Evolutionary conservation across 2,797 vertebrate genomes (phyloP), one percentile per base, ranked within the genome.

Genomic region (Delichon dasypus): DNA sequence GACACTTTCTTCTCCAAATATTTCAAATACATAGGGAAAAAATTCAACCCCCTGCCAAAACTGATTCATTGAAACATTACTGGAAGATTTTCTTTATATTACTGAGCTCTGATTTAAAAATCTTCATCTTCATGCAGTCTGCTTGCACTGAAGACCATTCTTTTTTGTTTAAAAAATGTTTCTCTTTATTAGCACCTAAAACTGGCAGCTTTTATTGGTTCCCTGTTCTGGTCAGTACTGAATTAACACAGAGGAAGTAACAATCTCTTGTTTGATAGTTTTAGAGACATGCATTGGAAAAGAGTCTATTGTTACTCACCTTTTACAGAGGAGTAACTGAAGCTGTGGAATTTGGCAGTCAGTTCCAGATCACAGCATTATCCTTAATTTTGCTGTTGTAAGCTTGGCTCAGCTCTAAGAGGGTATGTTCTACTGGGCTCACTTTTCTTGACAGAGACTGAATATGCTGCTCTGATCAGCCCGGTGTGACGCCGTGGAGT

Each of bases 1-100:
- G 55, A 88, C 19, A 13, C 71, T 89, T 88, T 75, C 67, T 94
- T 91, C 40, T 94, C 64, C 83, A 92, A 79, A 90, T 57, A 48
- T 66, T 94, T 65, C 48, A 84, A 66, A 75, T 76, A 60, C 27
- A 58, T 51, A 32, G 40, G 51, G 22, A 38, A 55, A 75, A 47
- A 88, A 36, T 12, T 30, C 53, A 72, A 74, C 27, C 17, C 16
- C 10, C 15, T 65, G 44, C 57, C 85, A 88, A 75, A 91, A 84
- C 13, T 13, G 40, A 78, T 93, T 88, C 6, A 65, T 48, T 91
- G 88, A 82, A 90, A 62, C 2, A 1, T 75, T 75, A 48, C 36
- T 90, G 67, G 77, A 89, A 61, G 19, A 57, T 65, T 79, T 53
- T 83, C 36, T 80, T 85, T 78, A 5, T 90, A 53, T 83, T 55